Conservation (phyloP, 2,113 vertebrate species). For the Arizona elegans region DNA sequence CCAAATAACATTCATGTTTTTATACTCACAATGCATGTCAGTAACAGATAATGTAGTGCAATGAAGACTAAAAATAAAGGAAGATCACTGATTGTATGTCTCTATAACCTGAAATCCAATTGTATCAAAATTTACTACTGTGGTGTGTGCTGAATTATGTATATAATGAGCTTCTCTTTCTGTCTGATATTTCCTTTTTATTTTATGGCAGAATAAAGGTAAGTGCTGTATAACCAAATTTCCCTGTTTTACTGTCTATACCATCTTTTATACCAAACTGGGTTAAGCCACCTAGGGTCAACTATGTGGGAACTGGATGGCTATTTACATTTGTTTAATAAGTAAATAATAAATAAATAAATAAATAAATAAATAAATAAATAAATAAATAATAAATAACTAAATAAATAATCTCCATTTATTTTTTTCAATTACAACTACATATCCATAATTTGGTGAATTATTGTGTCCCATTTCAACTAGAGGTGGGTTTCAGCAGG, state of each 20-base stretch:
- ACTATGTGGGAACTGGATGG: background rate
- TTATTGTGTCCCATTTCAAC: background rate
- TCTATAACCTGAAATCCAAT: background rate
- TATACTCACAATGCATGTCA: slow-evolving; percentile 9
- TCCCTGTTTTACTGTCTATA: background rate
- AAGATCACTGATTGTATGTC: background rate
- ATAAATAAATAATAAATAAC: too few relatives aligned
- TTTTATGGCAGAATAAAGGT: background rate
- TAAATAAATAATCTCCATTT: background rate
- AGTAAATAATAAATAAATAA: background rate
- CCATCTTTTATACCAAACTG: background rate
- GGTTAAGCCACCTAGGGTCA: background rate
- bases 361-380: too few relatives aligned
- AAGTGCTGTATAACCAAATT: background rate
- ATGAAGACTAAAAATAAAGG: background rate
- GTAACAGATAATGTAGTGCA: background rate
- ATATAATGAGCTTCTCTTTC: background rate
- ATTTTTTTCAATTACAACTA: background rate
- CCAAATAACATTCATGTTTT: background rate
- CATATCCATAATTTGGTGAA: background rate
- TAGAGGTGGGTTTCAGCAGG: too few relatives aligned
- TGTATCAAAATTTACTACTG: background rate
- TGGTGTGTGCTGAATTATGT: too few relatives aligned
- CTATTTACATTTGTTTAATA: background rate
- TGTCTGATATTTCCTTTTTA: background rate